A percentile compares a stretch with the other conserved stretches of the same genome.
These are phyloP conservation scores for Furnarius figulus DNA, from an alignment of 2,113 vertebrate species.

Conservation along the genomic window DNA sequence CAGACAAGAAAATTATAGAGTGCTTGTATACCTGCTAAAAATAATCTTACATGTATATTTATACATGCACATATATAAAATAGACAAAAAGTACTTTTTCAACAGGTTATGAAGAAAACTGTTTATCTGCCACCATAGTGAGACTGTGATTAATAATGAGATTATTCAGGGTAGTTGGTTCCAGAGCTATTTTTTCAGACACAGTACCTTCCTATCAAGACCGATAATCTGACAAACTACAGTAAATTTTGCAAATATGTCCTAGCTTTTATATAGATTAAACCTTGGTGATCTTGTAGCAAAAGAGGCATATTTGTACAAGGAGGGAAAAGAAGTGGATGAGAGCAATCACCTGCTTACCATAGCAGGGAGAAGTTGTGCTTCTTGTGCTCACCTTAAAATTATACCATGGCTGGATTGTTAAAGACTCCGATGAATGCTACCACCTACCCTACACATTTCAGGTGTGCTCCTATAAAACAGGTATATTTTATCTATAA, in stretches of 20 bases:
- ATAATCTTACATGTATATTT: not conserved
- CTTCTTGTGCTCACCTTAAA: not conserved
- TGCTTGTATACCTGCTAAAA: not conserved
- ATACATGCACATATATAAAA: not conserved
- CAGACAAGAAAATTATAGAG: not conserved
- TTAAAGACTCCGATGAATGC: not conserved
- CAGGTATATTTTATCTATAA: not conserved
- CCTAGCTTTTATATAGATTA: not conserved
- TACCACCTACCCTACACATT: not conserved
- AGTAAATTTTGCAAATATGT: not conserved
- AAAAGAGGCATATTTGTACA: not conserved
- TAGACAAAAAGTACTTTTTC: not conserved
- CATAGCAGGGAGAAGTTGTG: not conserved
- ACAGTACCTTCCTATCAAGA: not conserved
- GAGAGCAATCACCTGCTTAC: not conserved
- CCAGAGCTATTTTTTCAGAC: not conserved
- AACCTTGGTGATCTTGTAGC: not conserved
- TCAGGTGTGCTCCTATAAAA: not conserved
- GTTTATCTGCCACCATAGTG: not conserved
- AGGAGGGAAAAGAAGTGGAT: not conserved
- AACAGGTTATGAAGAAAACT: not conserved
- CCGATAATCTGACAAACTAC: not conserved
- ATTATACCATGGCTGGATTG: not conserved
- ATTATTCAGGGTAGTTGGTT: not conserved
- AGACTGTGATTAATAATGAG: not conserved